These are phyloP conservation scores for Clarias pachynema DNA, from an alignment of 2,797 vertebrate genomes.

Conservation along the genomic window DNA sequence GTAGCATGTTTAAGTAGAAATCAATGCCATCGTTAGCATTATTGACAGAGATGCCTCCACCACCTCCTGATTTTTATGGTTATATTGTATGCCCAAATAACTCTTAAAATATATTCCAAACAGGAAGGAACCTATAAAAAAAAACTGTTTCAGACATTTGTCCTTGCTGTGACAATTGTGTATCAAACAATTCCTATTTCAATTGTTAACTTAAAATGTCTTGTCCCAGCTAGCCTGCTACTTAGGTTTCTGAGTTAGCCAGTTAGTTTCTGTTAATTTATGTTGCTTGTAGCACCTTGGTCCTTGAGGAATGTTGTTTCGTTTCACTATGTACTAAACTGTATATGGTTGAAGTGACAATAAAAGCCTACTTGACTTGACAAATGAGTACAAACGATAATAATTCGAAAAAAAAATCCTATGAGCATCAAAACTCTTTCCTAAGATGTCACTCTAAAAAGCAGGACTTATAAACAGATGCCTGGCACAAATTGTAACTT, in stretches of 20 bases:
- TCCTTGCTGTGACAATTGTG: not conserved
- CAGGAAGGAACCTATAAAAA: not conserved
- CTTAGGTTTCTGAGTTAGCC: too few relatives aligned
- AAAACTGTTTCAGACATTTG: not conserved
- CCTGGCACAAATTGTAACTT: not conserved
- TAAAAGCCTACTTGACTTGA: too few relatives aligned
- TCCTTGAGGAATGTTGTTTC: too few relatives aligned
- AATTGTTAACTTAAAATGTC: too few relatives aligned
- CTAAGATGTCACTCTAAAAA: not conserved
- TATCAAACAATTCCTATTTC: not conserved
- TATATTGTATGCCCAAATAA: not conserved
- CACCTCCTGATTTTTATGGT: not conserved
- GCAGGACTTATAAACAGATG: not conserved
- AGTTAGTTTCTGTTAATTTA: too few relatives aligned
- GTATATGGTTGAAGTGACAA: too few relatives aligned
- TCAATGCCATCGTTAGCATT: fast-evolving
- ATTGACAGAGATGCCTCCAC: not conserved
- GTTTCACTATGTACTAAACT: too few relatives aligned
- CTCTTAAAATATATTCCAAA: not conserved
- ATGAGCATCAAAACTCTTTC: not conserved
- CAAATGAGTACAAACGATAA: too few relatives aligned
- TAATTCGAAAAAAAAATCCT: too few relatives aligned
- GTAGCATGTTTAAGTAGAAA: not conserved
- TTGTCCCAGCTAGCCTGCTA: too few relatives aligned
- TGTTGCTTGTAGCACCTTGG: too few relatives aligned